These are phyloP conservation scores for Orthonyx spaldingii DNA, from an alignment of 2,113 vertebrate genomes.

Conservation along the genomic window DNA sequence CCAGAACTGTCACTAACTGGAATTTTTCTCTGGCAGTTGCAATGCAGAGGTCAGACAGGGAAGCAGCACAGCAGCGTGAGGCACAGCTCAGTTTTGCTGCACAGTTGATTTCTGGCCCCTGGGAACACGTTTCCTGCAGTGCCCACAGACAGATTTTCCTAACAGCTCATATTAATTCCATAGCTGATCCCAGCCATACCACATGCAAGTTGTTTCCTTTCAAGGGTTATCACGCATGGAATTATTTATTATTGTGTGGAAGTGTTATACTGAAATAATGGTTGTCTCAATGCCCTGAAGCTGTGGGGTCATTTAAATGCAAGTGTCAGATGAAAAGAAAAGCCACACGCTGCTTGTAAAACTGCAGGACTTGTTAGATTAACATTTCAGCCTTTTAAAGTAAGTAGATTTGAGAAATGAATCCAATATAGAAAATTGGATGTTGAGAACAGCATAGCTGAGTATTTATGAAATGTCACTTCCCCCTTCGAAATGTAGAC, in stretches of 20 bases:
- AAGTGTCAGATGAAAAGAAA: constrained; percentile 21
- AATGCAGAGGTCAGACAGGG: background rate
- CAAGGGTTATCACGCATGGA: background rate
- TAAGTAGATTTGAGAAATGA: constrained; percentile 39
- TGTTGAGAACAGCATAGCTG: background rate
- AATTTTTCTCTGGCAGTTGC: background rate
- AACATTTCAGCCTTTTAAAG: constrained; percentile 6
- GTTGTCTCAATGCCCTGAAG: background rate
- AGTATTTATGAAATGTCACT: constrained; percentile 36
- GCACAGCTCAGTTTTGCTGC: background rate
- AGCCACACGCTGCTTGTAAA: constrained; percentile 20
- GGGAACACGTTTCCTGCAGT: background rate
- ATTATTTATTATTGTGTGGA: constrained; percentile 9
- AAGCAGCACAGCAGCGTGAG: background rate
- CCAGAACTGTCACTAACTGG: background rate
- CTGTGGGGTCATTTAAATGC: constrained; percentile 32
- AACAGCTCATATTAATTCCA: background rate
- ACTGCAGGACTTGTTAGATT: constrained; percentile 32
- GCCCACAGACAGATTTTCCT: background rate
- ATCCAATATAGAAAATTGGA: constrained; percentile 14
- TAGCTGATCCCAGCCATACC: background rate
- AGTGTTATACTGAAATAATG: constrained; percentile 3
- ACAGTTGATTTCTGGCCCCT: background rate
- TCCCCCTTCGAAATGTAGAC: background rate
- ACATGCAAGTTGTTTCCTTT: background rate